Percentiles rank a stretch among this genome's conserved stretches.
phyloP scores from a whole-genome alignment of 2,888 invertebrate genomes.

The Aphidius colemani region DNA sequence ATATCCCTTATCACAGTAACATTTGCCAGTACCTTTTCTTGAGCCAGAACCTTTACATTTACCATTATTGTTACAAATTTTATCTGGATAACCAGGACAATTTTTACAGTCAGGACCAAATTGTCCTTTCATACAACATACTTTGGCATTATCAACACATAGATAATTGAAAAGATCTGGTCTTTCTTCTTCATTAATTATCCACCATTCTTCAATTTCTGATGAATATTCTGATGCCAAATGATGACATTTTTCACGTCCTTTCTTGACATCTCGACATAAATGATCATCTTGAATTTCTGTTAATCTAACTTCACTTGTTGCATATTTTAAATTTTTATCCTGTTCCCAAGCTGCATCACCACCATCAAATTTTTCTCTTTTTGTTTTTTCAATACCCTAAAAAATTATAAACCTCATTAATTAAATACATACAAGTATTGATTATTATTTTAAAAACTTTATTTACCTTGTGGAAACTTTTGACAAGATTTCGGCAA shows the following conservation, averaged over 20 bases:
- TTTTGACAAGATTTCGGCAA: constrained; percentile 75
- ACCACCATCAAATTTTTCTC: constrained; percentile 90
- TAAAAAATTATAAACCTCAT: constrained; percentile 48
- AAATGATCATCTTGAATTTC: constrained; percentile 85
- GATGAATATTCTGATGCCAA: constrained; percentile 83
- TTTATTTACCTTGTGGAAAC: constrained; percentile 69
- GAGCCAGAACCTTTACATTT: constrained; percentile 88
- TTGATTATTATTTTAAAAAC: constrained; percentile 1
- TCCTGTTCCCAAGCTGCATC: constrained; percentile 94
- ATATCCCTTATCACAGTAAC: constrained; percentile 85
- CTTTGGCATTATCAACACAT: constrained; percentile 76
- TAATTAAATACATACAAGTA: constrained; percentile 19
- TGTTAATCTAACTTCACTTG: constrained; percentile 85
- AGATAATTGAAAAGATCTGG: constrained; percentile 74
- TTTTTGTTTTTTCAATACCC: constrained; percentile 81
- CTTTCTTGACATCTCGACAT: constrained; percentile 76
- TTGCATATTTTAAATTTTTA: constrained; percentile 79
- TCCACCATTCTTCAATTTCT: constrained; percentile 88
- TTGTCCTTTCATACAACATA: constrained; percentile 85
- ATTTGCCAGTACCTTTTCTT: constrained; percentile 89
- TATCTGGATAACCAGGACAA: constrained; percentile 76
- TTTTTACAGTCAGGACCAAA: constrained; percentile 81
- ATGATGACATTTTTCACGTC: constrained; percentile 81
- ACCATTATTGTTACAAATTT: constrained; percentile 82
- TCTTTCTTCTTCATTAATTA: constrained; percentile 67